These are phyloP conservation scores for Chrysopilus asiliformis DNA, from an alignment of 2,888 invertebrate species.

Conservation along the genomic window DNA sequence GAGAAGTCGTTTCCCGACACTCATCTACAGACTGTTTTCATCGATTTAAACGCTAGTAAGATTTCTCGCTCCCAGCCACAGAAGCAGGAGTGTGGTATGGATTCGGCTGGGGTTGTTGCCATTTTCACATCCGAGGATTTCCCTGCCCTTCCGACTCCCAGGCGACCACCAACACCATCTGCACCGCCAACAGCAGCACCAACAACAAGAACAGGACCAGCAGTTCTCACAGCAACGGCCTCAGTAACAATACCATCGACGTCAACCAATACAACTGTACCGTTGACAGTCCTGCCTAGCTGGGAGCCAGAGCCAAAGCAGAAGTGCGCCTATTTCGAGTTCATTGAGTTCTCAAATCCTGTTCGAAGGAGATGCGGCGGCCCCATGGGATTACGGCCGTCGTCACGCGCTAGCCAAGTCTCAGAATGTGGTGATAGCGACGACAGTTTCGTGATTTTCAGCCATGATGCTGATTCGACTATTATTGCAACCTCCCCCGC, in stretches of 20 bases:
- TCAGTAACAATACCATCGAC: background rate
- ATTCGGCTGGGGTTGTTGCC: too few species aligned
- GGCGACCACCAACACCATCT: conserved; percentile 6
- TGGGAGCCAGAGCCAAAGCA: background rate
- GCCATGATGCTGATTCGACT: too few species aligned
- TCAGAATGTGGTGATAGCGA: too few species aligned
- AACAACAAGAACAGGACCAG: background rate
- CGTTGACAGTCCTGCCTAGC: too few species aligned
- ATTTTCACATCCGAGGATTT: conserved; percentile 17
- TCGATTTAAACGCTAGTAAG: too few species aligned
- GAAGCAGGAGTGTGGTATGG: too few species aligned
- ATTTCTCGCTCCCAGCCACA: too few species aligned
- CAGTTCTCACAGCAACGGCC: background rate
- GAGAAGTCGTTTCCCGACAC: too few species aligned
- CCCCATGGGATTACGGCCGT: background rate
- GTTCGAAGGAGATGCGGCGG: background rate
- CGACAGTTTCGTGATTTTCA: too few species aligned
- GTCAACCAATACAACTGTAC: background rate
- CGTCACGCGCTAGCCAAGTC: background rate
- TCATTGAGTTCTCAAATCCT: too few species aligned
- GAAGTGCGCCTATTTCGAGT: background rate
- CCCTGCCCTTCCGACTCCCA: conserved; percentile 16
- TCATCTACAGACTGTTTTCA: too few species aligned
- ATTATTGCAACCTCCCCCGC: too few species aligned
- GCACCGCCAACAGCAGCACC: background rate